Percentiles rank a stretch among this genome's conserved stretches.
These are phyloP conservation scores for Capra hircus DNA, from an alignment of 2,113 vertebrate species.

Conservation along the genomic window DNA sequence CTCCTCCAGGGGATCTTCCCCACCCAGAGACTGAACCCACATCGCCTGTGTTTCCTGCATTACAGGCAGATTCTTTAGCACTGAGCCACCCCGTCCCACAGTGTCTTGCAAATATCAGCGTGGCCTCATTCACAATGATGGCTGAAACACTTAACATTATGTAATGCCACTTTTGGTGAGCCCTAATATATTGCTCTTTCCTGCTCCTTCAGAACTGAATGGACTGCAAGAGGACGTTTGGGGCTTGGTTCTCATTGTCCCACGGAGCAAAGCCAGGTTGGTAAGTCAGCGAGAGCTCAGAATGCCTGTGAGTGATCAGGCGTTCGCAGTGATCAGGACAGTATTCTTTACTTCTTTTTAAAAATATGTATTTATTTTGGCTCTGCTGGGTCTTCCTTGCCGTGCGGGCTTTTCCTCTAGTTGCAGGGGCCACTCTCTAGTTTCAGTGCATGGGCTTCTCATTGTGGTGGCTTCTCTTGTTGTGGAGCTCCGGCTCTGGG, in stretches of 20 bases:
- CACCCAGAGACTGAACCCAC: neutral
- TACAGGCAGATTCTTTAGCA: neutral
- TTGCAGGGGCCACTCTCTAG: neutral
- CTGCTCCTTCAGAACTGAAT: conserved; percentile 19
- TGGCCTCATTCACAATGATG: fast-evolving
- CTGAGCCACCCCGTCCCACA: neutral
- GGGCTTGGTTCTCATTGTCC: neutral
- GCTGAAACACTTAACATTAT: neutral
- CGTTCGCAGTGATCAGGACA: neutral
- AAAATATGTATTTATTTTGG: neutral
- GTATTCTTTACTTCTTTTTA: neutral
- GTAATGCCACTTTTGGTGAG: fast-evolving
- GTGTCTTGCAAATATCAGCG: neutral
- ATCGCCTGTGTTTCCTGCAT: neutral
- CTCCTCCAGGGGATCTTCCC: neutral
- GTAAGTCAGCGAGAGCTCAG: neutral
- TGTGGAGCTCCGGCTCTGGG: neutral
- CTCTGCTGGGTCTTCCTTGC: neutral
- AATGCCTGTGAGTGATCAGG: neutral
- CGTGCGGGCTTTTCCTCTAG: neutral
- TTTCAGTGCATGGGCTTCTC: neutral
- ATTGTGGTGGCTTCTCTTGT: neutral
- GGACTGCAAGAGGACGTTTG: conserved; percentile 51
- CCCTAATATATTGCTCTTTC: neutral
- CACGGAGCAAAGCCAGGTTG: neutral